phyloP scores from a whole-genome alignment of 2,888 invertebrate genomes.

The Pseudococcus viburni region DNA sequence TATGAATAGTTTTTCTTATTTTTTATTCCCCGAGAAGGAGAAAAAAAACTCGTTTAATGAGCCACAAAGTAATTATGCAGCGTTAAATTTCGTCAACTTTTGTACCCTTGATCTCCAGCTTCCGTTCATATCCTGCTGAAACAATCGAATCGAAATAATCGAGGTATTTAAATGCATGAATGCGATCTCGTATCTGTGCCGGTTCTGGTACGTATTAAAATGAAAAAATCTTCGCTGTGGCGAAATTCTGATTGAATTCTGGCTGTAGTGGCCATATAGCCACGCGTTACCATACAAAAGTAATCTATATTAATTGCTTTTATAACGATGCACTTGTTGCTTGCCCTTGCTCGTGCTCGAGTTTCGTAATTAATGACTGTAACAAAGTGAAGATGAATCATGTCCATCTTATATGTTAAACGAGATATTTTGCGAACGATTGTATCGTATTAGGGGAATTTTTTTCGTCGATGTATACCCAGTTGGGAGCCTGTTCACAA shows the following conservation, averaged over 20 bases:
- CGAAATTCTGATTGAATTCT: constrained; percentile 21
- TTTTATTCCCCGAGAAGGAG: background rate
- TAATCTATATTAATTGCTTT: constrained; percentile 52
- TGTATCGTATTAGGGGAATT: background rate
- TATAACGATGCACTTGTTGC: constrained; percentile 50
- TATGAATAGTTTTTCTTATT: background rate
- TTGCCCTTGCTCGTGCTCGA: background rate
- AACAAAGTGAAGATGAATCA: constrained; percentile 41
- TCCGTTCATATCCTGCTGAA: background rate
- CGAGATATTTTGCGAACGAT: background rate
- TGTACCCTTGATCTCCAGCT: background rate
- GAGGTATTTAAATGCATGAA: constrained; percentile 54
- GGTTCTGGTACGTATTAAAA: background rate
- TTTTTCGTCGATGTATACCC: background rate
- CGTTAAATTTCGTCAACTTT: constrained; percentile 12
- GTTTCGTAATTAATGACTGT: constrained; percentile 49
- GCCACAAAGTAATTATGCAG: constrained; percentile 21
- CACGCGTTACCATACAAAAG: background rate
- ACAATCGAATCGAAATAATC: constrained; percentile 20
- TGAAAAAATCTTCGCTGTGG: background rate
- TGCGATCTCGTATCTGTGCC: background rate
- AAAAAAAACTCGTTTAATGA: constrained; percentile 24
- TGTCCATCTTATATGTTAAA: constrained; percentile 13
- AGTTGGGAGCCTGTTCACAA: background rate
- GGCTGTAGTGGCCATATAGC: background rate